phyloP scores from a whole-genome alignment of 2,113 vertebrate genomes.

The Psilopogon haemacephalus region DNA sequence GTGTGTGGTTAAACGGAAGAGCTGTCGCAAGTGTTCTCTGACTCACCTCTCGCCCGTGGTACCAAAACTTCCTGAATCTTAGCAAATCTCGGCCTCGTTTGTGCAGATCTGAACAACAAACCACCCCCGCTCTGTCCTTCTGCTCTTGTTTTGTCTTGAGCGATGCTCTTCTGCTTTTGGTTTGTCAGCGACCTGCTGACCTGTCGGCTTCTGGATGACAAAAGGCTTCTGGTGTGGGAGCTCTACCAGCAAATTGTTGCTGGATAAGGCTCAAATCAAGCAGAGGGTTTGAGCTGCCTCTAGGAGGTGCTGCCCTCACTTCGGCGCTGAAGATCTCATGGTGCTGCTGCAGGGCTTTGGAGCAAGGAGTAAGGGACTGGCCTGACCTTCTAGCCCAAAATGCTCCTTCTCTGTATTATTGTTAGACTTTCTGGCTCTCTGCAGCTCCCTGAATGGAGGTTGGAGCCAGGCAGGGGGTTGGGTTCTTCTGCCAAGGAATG shows the following conservation, averaged over 20 bases:
- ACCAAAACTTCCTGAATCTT: fast-evolving
- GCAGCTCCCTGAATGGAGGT: too few species aligned
- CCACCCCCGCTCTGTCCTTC: too few species aligned
- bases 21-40: not conserved
- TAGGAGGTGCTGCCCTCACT: fast-evolving
- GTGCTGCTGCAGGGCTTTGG: fast-evolving
- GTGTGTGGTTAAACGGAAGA: not conserved
- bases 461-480: too few species aligned
- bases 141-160: not conserved
- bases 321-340: fast-evolving
- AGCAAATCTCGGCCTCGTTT: not conserved
- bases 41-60: not conserved
- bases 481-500: too few species aligned
- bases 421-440: too few species aligned
- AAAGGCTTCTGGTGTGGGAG: not conserved
- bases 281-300: fast-evolving
- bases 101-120: not conserved
- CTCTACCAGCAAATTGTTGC: fast-evolving
- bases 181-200: fast-evolving
- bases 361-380: not conserved
- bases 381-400: not conserved
- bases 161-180: not conserved
- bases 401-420: not conserved
- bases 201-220: fast-evolving
- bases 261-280: not conserved